A percentile compares a stretch with the other conserved stretches of the same genome.
Evolutionary conservation across 2,797 vertebrate genomes (phyloP).

Genomic region (Lepidocolaptes lacrymiger): DNA sequence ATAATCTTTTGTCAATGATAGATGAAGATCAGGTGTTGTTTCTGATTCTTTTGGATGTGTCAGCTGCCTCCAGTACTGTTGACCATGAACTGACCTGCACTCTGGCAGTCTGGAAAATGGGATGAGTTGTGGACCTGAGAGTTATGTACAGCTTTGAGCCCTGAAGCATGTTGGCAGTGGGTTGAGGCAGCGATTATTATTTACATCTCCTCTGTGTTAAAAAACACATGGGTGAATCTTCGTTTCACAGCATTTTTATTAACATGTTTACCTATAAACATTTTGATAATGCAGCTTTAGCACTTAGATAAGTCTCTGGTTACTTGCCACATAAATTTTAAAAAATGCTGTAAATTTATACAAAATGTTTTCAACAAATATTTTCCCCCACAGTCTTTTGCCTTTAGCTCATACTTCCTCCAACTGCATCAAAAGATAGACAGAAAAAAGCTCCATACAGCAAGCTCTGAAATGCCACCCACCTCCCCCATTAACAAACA

Average conservation of each 20-base stretch:
- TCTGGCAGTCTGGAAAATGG: background rate
- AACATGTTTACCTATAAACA: background rate
- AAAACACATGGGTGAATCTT: background rate
- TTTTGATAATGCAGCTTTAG: background rate
- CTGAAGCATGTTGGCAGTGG: background rate
- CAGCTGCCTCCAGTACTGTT: slow-evolving; percentile 6
- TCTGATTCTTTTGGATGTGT: slow-evolving; percentile 35
- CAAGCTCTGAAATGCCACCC: background rate
- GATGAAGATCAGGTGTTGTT: slow-evolving; percentile 29
- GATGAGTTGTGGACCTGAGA: background rate
- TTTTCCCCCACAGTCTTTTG: background rate
- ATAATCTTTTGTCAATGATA: slow-evolving; percentile 29
- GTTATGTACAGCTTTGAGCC: background rate
- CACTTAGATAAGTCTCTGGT: background rate
- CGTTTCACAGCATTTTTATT: background rate
- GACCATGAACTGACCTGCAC: slow-evolving; percentile 32
- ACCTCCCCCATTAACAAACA: background rate
- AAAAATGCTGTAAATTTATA: background rate
- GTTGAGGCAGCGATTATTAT: background rate
- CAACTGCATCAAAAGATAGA: background rate
- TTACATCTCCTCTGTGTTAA: background rate
- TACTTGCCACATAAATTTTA: background rate
- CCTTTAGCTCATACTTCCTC: background rate
- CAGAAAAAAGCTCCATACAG: background rate
- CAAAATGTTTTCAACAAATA: background rate